Evolutionary conservation across 2,888 invertebrate genomes (phyloP), one percentile per base, ranked within the genome.

Genomic region (Chirona hameri): DNA sequence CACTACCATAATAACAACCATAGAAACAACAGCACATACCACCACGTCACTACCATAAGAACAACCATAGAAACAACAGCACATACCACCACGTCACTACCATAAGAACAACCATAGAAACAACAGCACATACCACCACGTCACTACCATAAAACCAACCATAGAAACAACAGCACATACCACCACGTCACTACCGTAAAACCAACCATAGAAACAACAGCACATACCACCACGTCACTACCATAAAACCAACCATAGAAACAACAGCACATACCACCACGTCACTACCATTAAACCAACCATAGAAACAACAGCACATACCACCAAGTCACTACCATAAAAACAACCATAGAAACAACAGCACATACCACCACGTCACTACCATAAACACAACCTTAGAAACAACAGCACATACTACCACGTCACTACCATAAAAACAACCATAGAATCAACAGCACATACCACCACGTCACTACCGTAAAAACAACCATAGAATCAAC

Each of bases 381-480:
- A n/a, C n/a, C n/a, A n/a, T n/a, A n/a, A n/a, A n/a, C n/a, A n/a
- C n/a, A n/a, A n/a, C n/a, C n/a, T 39, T 39, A 39, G 46, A 65
- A 2, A 29, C n/a, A 27, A 48, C 29, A 31, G 21, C 29, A 90
- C 91, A 89, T 89, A 95, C 95, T 86, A 95, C 94, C 85, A 98
- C 91, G 87, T 94, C n/a, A n/a, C n/a, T n/a, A n/a, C n/a, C n/a
- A n/a, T n/a, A n/a, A n/a, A n/a, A n/a, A n/a, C n/a, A n/a, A n/a
- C n/a, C n/a, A 5, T 39, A 39, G 46, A 65, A 2, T 21, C n/a
- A 27, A 48, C 29, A 31, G 21, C 29, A 90, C 91, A 89, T 89
- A 95, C 95, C 86, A 95, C 94, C 85, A 98, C 91, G 87, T 94
- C n/a, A n/a, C n/a, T n/a, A n/a, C n/a, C n/a, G n/a, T n/a, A n/a